Evolutionary conservation across 2,113 vertebrate genomes (phyloP), one percentile per base, ranked within the genome.

Genomic region (Taurulus bubalis): DNA sequence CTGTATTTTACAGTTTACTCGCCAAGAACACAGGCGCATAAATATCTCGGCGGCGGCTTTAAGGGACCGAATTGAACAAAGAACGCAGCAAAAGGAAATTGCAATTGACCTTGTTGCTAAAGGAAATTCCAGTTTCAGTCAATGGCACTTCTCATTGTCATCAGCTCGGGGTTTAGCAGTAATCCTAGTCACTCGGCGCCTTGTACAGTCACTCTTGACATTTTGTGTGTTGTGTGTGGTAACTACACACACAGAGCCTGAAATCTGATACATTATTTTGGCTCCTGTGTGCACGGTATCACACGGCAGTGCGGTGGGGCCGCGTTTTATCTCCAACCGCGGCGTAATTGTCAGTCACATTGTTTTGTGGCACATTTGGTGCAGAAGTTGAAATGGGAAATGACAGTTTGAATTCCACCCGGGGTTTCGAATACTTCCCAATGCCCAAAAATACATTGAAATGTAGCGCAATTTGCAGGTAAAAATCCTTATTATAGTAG

Each of bases 241-340:
- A 62, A 85, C 88, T 91, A 85, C 90, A 94, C 83, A 93, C 86
- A 89, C 85, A 83, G 73, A 90, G 85, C 63, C 87, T 92, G 93
- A 92, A 90, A 94, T 89, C 88, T 73, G 92, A 94, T 87, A 88
- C 92, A 89, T 87, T 90, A 93, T 92, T 94, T 92, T 92, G 92
- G 89, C 92, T 93, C 88, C 88, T 92, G 92, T 92, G 88, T 88
- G 76, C 84, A 82, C 16, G 73, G 83, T 89, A 83, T 78, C 84
- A 81, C 82, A 80, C 74, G 53, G 75, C 80, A 58, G 62, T 86
- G 88, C 65, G 85, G 79, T 86, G 62, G 75, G 72, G 63, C 74
- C 82, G 72, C 53, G 42, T 87, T 86, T 80, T 90, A 88, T 89
- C 87, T 68, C n/a, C 55, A 59, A 64, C 60, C 2, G 3, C 67